These are phyloP conservation scores for Amazona vittata DNA, from an alignment of 2,113 vertebrate species.

Conservation along the genomic window DNA sequence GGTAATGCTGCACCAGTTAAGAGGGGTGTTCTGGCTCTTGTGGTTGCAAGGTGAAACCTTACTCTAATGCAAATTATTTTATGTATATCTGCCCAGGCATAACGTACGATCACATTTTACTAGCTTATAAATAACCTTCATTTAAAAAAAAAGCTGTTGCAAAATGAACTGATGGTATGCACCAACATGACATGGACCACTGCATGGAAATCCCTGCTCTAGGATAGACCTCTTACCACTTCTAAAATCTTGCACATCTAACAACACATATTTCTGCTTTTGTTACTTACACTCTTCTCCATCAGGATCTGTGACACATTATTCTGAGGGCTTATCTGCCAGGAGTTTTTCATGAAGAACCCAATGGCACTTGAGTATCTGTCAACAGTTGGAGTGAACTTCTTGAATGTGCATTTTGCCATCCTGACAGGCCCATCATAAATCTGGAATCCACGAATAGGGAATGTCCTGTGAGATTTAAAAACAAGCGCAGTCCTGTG, in stretches of 20 bases:
- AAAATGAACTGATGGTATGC: neutral
- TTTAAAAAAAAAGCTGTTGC: neutral
- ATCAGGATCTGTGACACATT: slow-evolving; percentile 47
- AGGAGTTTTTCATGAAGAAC: slow-evolving; percentile 63
- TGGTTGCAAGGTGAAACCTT: neutral
- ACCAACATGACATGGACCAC: neutral
- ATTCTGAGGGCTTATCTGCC: slow-evolving; percentile 70
- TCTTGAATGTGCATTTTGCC: slow-evolving; percentile 60
- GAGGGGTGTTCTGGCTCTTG: neutral
- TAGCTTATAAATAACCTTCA: neutral
- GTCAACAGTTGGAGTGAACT: slow-evolving; percentile 32
- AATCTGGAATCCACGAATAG: slow-evolving; percentile 67
- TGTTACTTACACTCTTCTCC: slow-evolving; percentile 62
- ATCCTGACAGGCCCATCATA: slow-evolving; percentile 62
- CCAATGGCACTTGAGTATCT: slow-evolving; percentile 61
- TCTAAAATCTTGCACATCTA: neutral
- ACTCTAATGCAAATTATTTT: neutral
- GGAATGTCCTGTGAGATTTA: slow-evolving; percentile 39
- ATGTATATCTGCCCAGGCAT: neutral
- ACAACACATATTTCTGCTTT: neutral
- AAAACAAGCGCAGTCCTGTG: neutral
- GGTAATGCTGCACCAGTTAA: neutral
- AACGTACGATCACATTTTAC: neutral
- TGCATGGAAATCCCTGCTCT: neutral
- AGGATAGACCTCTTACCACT: neutral